These are phyloP conservation scores for Staurois parvus DNA, from an alignment of 2,797 vertebrate genomes.

Conservation along the genomic window DNA sequence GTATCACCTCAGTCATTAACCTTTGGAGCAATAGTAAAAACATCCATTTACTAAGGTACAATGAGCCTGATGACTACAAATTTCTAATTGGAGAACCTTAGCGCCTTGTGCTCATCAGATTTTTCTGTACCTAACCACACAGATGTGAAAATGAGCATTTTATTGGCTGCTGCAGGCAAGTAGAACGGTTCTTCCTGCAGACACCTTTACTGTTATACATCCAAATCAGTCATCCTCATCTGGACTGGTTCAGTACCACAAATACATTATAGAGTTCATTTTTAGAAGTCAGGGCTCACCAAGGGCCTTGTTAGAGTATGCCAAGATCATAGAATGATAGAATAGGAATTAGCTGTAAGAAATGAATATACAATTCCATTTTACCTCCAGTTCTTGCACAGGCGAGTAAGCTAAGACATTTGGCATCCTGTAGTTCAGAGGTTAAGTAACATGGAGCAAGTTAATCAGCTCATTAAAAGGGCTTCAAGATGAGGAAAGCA, in stretches of 20 bases:
- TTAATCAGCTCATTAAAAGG: constrained; percentile 52
- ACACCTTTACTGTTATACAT: not conserved
- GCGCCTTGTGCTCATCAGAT: no score
- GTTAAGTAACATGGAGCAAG: constrained; percentile 45
- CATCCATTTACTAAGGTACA: no score
- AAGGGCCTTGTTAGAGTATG: constrained; percentile 26
- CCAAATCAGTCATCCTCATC: not conserved
- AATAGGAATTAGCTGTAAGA: constrained; percentile 24
- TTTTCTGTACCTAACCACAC: no score
- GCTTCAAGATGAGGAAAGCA: constrained; percentile 39
- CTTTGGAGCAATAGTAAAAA: no score
- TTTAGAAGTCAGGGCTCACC: not conserved
- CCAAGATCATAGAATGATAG: constrained; percentile 21
- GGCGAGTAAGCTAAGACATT: constrained; percentile 14
- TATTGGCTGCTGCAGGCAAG: not conserved
- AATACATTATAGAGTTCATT: not conserved
- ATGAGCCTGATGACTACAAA: no score
- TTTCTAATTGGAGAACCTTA: no score
- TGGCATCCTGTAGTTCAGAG: constrained; percentile 30
- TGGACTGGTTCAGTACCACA: not conserved
- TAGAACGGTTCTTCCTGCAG: no score
- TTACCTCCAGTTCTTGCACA: constrained; percentile 19
- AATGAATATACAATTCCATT: constrained; percentile 30
- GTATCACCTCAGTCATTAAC: no score
- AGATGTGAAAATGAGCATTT: not conserved